Percentiles rank a stretch among this genome's conserved stretches.
phyloP scores from a whole-genome alignment of 92 coral and sea anemone species.

The Umimayanthus chanpuru region DNA sequence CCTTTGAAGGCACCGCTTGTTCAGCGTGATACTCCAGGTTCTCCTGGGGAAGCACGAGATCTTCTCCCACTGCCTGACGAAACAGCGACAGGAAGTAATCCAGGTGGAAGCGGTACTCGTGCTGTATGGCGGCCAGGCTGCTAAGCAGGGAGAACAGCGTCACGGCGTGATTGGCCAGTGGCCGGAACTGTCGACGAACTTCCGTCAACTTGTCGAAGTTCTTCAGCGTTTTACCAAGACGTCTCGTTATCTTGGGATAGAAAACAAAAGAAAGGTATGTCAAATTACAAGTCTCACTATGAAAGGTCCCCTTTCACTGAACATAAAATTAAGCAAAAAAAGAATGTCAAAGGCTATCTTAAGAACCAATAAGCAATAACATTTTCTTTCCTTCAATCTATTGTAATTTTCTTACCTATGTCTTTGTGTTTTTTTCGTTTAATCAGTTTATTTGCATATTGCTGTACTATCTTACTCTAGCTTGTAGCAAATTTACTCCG shows the following conservation, averaged over 20 bases:
- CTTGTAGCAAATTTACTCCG: too few species aligned
- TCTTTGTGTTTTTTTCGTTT: too few species aligned
- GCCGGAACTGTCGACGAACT: conserved; percentile 77
- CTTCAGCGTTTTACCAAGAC: conserved; percentile 76
- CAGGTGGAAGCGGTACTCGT: conserved; percentile 94
- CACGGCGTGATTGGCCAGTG: conserved; percentile 86
- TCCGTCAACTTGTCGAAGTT: conserved; percentile 79
- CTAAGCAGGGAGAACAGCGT: conserved; percentile 79
- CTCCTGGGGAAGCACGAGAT: conserved; percentile 59
- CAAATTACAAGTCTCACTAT: not conserved
- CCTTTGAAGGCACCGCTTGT: conserved; percentile 39
- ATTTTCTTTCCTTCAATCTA: too few species aligned
- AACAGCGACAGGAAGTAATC: conserved; percentile 84
- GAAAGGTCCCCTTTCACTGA: not conserved
- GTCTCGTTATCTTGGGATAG: conserved; percentile 73
- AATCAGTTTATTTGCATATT: too few species aligned
- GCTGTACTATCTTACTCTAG: too few species aligned
- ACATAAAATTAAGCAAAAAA: not conserved
- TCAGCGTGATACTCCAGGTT: conserved; percentile 80
- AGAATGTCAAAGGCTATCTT: not conserved
- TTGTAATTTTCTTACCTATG: too few species aligned
- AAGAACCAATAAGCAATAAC: too few species aligned
- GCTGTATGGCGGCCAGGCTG: conserved; percentile 82
- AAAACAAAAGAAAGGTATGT: not conserved
- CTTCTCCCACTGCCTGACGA: conserved; percentile 82